phyloP scores from a whole-genome alignment of 2,113 vertebrate species.

The Hemibagrus wyckioides region DNA sequence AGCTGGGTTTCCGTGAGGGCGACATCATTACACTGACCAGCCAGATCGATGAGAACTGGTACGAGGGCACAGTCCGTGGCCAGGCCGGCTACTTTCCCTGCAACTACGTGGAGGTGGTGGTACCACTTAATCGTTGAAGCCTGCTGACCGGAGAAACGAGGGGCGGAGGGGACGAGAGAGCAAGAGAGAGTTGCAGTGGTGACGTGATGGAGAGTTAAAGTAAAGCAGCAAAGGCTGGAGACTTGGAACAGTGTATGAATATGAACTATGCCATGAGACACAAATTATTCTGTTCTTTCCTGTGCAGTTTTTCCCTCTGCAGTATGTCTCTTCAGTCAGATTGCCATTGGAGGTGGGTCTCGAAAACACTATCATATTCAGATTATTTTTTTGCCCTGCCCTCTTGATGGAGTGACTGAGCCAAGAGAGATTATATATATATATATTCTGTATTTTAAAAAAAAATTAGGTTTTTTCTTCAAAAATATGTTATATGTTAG shows the following conservation, averaged over 20 bases:
- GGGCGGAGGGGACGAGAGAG: neutral
- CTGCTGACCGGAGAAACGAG: slow-evolving; percentile 17
- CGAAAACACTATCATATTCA: slow-evolving; percentile 14
- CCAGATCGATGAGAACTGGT: slow-evolving; percentile 98
- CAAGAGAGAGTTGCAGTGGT: neutral
- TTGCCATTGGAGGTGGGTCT: neutral
- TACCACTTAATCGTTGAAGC: slow-evolving; percentile 83
- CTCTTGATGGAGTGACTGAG: neutral
- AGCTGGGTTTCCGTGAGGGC: slow-evolving; percentile 91
- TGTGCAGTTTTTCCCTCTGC: slow-evolving; percentile 9
- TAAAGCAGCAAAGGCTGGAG: neutral
- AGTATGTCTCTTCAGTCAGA: neutral
- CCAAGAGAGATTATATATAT: neutral
- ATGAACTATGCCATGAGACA: neutral
- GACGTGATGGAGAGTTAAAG: neutral
- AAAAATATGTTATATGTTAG: neutral
- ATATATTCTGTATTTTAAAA: neutral
- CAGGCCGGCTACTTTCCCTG: slow-evolving; percentile 90
- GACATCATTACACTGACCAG: slow-evolving; percentile 91
- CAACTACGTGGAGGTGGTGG: slow-evolving; percentile 94
- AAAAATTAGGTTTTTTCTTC: neutral
- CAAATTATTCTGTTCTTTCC: neutral
- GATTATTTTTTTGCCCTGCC: neutral
- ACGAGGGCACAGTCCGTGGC: slow-evolving; percentile 85
- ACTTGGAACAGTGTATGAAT: neutral